Percentiles rank a stretch among this genome's conserved stretches.
These are phyloP conservation scores for Ammodytes dubius DNA, from an alignment of 2,113 vertebrate species.

Conservation along the genomic window DNA sequence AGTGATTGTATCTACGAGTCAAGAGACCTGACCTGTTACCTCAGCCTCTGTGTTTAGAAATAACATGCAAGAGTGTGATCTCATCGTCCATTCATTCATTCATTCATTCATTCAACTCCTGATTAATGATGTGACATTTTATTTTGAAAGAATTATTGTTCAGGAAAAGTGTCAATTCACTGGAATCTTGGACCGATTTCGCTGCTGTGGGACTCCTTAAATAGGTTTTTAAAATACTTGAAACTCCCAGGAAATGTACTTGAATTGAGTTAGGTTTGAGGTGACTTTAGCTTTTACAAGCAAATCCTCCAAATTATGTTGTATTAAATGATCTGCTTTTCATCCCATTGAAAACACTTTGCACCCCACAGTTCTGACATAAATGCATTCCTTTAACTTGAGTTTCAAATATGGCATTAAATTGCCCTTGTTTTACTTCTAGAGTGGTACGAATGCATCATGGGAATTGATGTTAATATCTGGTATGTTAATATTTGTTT, in stretches of 20 bases:
- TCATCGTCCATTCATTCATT: not conserved
- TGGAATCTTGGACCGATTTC: not conserved
- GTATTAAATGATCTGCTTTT: constrained; percentile 8
- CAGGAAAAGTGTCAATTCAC: not conserved
- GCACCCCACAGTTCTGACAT: constrained; percentile 9
- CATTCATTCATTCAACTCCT: not conserved
- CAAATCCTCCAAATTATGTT: not conserved
- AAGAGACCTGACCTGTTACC: constrained; percentile 6
- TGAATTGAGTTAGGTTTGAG: not conserved
- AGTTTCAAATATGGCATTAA: constrained; percentile 64
- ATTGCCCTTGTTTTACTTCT: constrained; percentile 62
- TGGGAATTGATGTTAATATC: constrained; percentile 74
- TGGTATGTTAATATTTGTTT: constrained; percentile 81
- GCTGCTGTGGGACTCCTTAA: not conserved
- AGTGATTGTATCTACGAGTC: constrained; percentile 56
- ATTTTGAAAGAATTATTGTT: not conserved
- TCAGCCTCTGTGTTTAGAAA: constrained; percentile 14
- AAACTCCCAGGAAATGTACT: not conserved
- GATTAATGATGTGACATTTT: not conserved
- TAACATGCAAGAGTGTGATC: constrained; percentile 20
- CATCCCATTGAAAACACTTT: not conserved
- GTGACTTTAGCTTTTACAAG: constrained; percentile 8
- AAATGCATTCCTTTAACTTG: constrained; percentile 39
- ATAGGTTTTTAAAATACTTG: not conserved
- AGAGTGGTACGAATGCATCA: constrained; percentile 56